A percentile compares a stretch with the other conserved stretches of the same genome.
Evolutionary conservation across 35 echinoderm and acorn worm species (phyloP).

Genomic region (Strongylocentrotus purpuratus): DNA sequence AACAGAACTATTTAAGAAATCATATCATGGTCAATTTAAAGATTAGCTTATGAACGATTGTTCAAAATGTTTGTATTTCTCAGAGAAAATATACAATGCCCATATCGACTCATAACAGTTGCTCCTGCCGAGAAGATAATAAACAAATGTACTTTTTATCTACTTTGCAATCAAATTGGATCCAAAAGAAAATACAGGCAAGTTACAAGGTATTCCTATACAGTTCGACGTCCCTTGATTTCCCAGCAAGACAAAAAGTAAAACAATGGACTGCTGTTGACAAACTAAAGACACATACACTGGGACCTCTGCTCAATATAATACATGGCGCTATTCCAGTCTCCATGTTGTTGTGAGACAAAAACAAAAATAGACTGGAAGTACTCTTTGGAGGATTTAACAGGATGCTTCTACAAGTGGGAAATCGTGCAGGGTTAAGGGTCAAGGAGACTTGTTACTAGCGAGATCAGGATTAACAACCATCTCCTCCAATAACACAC

Average conservation of each 20-base stretch:
- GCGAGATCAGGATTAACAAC: not conserved
- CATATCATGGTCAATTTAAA: too few species aligned
- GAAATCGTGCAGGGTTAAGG: not conserved
- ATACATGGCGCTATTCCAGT: too few species aligned
- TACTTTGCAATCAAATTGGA: not conserved
- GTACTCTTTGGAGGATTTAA: not conserved
- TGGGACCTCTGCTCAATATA: too few species aligned
- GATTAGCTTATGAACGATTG: not conserved
- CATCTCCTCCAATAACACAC: too few species aligned
- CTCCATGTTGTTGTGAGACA: not conserved
- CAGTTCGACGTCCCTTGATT: not conserved
- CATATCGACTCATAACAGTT: not conserved
- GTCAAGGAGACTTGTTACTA: not conserved
- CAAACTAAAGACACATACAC: not conserved
- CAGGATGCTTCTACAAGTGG: not conserved
- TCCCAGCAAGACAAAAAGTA: not conserved
- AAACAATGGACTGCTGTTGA: not conserved
- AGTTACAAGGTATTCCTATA: not conserved
- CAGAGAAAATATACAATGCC: not conserved
- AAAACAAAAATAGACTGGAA: not conserved
- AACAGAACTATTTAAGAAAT: not conserved
- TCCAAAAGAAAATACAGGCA: not conserved
- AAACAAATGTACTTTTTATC: not conserved
- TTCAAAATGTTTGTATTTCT: not conserved
- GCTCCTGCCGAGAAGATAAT: not conserved